Evolutionary conservation across 2,113 vertebrate genomes (phyloP).

Genomic region (Marmota flaviventris): DNA sequence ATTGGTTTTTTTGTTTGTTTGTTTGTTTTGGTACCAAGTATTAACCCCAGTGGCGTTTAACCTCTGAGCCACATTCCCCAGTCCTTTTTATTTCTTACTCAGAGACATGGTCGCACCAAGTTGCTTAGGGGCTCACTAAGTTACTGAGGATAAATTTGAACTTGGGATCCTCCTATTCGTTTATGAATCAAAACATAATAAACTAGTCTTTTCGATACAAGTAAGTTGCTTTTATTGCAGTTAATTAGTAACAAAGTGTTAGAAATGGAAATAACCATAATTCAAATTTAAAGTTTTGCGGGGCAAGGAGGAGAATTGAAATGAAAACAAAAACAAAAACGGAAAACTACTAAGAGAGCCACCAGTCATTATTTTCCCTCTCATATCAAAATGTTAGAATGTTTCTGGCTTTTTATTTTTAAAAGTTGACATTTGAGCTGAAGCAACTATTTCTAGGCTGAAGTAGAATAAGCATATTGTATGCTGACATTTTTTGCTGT

Average conservation of each 20-base stretch:
- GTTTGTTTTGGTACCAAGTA: too few species aligned
- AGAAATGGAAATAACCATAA: background rate
- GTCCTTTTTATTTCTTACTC: too few species aligned
- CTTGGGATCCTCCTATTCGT: too few species aligned
- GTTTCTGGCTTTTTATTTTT: background rate
- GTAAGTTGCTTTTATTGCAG: background rate
- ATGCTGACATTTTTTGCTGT: constrained; percentile 20
- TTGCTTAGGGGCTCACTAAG: too few species aligned
- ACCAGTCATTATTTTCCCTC: background rate
- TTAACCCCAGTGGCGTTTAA: too few species aligned
- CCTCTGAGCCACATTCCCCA: too few species aligned
- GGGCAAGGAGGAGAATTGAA: background rate
- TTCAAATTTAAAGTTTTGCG: background rate
- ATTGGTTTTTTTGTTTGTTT: too few species aligned
- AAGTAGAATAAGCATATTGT: constrained; percentile 6
- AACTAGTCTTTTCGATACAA: constrained; percentile 15
- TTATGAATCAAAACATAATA: background rate
- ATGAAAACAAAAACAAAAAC: background rate
- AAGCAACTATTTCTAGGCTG: background rate
- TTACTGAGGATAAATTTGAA: too few species aligned
- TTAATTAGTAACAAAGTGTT: background rate
- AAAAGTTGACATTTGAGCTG: constrained; percentile 39
- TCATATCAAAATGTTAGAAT: background rate
- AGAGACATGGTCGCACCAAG: too few species aligned
- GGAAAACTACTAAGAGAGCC: background rate